Percentiles rank a stretch among this genome's conserved stretches.
phyloP scores from a whole-genome alignment of 2,888 invertebrate genomes.

The Catocala sponsa region DNA sequence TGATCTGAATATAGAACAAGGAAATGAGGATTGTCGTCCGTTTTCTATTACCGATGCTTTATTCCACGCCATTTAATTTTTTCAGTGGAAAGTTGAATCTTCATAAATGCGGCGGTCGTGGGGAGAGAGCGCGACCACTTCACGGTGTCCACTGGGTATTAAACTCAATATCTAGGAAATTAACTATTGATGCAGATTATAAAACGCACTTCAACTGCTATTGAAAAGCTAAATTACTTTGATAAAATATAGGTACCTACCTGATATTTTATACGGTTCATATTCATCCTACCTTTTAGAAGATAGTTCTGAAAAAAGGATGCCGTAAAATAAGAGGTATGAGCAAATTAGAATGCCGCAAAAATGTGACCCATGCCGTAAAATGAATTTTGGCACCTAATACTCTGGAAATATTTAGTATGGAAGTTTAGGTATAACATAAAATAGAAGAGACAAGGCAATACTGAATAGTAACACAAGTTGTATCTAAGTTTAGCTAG shows the following conservation, averaged over 20 bases:
- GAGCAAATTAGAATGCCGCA: too few species aligned
- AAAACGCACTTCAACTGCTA: constrained; percentile 25
- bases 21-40: constrained; percentile 80
- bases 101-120: constrained; percentile 62
- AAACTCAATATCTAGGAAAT: constrained; percentile 52
- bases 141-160: constrained; percentile 49
- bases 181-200: constrained; percentile 46
- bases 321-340: too few species aligned
- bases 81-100: constrained; percentile 73
- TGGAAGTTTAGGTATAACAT: too few species aligned
- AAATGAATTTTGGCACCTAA: too few species aligned
- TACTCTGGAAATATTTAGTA: too few species aligned
- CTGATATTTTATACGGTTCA: not conserved
- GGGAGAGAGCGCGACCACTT: constrained; percentile 42
- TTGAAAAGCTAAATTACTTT: constrained; percentile 6
- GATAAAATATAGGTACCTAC: not conserved
- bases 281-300: not conserved
- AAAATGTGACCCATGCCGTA: too few species aligned
- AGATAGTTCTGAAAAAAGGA: too few species aligned
- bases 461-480: too few species aligned
- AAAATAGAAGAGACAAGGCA: too few species aligned
- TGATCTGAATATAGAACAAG: constrained; percentile 68
- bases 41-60: constrained; percentile 79
- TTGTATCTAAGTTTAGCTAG: not conserved
- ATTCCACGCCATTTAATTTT: constrained; percentile 82